phyloP scores from a whole-genome alignment of 2,797 vertebrate genomes.

The Chelon labrosus region DNA sequence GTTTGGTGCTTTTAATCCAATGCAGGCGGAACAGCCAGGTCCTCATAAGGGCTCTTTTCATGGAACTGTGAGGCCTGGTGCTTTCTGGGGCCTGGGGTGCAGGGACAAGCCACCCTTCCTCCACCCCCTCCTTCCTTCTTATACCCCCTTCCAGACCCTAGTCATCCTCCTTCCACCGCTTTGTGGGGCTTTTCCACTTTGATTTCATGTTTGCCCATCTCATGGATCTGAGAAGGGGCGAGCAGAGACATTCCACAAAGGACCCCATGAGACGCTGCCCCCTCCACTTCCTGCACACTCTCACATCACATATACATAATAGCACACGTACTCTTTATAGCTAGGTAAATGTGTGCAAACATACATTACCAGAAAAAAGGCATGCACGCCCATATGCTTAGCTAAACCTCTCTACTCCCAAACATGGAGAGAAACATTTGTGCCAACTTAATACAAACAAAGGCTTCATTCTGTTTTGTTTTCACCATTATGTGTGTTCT shows the following conservation, averaged over 20 bases:
- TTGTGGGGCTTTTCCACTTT: slow-evolving; percentile 86
- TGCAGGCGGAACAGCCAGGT: slow-evolving; percentile 80
- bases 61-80: slow-evolving; percentile 70
- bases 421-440: slow-evolving; percentile 55
- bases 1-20: slow-evolving; percentile 79
- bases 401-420: slow-evolving; percentile 34
- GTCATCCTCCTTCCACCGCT: slow-evolving; percentile 79
- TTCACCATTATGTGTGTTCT: slow-evolving; percentile 39
- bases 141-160: slow-evolving; percentile 66
- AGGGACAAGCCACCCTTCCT: slow-evolving; percentile 63
- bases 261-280: slow-evolving; percentile 58
- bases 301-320: slow-evolving; percentile 40
- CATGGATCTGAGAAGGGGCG: slow-evolving; percentile 61
- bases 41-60: slow-evolving; percentile 86
- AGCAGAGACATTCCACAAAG: slow-evolving; percentile 74
- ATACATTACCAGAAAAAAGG: slow-evolving; percentile 21
- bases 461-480: slow-evolving; percentile 84
- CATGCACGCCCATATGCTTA: not conserved
- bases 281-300: slow-evolving; percentile 57
- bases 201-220: slow-evolving; percentile 86
- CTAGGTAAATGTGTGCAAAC: slow-evolving; percentile 23
- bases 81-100: slow-evolving; percentile 72
- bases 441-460: slow-evolving; percentile 80
- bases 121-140: slow-evolving; percentile 28
- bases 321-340: slow-evolving; percentile 22